Percentiles rank a stretch among this genome's conserved stretches.
Evolutionary conservation across 2,113 vertebrate species (phyloP).

Genomic region (Irena cyanogastra): DNA sequence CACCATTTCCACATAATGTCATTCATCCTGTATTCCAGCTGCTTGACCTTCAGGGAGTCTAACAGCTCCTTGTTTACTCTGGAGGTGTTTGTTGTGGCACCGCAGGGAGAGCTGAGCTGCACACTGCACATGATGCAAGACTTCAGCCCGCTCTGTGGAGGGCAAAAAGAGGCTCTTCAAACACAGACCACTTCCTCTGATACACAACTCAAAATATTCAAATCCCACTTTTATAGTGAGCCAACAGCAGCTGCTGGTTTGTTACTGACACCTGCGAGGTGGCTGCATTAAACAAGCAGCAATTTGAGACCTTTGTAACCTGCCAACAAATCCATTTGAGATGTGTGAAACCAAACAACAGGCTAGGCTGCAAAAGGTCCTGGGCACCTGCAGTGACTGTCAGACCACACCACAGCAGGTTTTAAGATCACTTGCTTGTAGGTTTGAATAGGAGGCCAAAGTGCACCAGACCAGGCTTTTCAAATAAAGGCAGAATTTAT

Average conservation of each 20-base stretch:
- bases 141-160: not conserved
- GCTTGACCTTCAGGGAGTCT: not conserved
- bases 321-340: not conserved
- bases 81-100: fast-evolving
- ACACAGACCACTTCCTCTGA: not conserved
- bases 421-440: not conserved
- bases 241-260: not conserved
- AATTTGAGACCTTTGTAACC: not conserved
- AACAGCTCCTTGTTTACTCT: not conserved
- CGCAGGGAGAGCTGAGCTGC: fast-evolving
- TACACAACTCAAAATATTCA: not conserved
- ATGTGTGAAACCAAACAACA: not conserved
- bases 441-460: not conserved
- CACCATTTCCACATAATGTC: not conserved
- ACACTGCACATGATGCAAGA: not conserved
- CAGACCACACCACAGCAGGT: not conserved
- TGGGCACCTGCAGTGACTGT: not conserved
- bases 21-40: not conserved
- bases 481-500: not conserved
- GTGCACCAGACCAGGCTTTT: not conserved
- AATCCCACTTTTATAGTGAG: not conserved
- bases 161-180: not conserved
- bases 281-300: not conserved
- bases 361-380: not conserved
- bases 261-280: not conserved